phyloP scores from a whole-genome alignment of 2,888 invertebrate species.

The Chrysolina oricalcia region DNA sequence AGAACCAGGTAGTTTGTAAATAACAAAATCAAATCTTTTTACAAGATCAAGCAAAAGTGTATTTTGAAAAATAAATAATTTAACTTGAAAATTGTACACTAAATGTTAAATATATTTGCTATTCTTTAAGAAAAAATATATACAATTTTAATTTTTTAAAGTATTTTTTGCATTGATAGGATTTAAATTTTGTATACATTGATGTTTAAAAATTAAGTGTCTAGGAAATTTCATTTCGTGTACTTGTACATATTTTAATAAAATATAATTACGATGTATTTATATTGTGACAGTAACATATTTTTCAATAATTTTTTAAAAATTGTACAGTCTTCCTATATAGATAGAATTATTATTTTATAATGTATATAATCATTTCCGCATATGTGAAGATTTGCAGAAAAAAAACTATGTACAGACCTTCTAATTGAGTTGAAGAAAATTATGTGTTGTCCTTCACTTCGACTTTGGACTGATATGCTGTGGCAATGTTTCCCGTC shows the following conservation, averaged over 20 bases:
- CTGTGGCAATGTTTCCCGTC: background rate
- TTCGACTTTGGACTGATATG: slow-evolving; percentile 5
- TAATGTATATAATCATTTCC: slow-evolving; percentile 32
- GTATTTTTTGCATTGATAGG: slow-evolving; percentile 63
- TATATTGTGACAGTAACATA: slow-evolving; percentile 48
- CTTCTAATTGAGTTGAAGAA: background rate
- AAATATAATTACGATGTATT: slow-evolving; percentile 39
- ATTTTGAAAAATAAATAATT: slow-evolving; percentile 40
- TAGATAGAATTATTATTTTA: slow-evolving; percentile 40
- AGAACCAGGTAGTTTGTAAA: slow-evolving; percentile 31
- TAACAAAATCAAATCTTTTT: slow-evolving; percentile 41
- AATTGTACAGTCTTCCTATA: slow-evolving; percentile 54
- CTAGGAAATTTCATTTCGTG: slow-evolving; percentile 30
- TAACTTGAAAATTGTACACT: slow-evolving; percentile 35
- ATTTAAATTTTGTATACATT: slow-evolving; percentile 58
- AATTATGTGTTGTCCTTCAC: slow-evolving; percentile 5
- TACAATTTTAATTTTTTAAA: slow-evolving; percentile 62
- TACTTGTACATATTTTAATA: slow-evolving; percentile 39
- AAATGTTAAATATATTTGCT: slow-evolving; percentile 53
- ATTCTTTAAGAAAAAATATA: slow-evolving; percentile 54
- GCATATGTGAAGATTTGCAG: slow-evolving; percentile 9
- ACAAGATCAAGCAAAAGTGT: slow-evolving; percentile 26
- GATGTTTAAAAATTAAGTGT: slow-evolving; percentile 33
- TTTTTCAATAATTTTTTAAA: slow-evolving; percentile 45
- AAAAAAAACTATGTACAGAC: background rate